Conservation (phyloP, 2,888 invertebrate species). For the Acrobasis repandana region DNA sequence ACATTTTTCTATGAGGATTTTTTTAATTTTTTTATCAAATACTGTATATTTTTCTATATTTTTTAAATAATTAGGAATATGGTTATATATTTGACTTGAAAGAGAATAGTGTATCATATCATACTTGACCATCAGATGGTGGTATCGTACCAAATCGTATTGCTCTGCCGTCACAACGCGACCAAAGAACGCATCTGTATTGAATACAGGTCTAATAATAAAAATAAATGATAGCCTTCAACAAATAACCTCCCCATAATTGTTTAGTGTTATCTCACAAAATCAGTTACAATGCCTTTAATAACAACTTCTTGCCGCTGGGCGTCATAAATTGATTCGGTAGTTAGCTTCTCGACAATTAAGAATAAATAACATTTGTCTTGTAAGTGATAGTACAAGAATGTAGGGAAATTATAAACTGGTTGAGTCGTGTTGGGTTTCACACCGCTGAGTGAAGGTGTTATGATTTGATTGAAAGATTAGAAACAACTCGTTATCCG, state of each 20-base stretch:
- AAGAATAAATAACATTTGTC: slow-evolving; percentile 23
- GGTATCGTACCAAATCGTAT: too few relatives aligned
- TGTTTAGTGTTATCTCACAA: slow-evolving; percentile 21
- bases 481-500: background rate
- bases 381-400: slow-evolving; percentile 24
- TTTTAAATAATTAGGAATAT: too few relatives aligned
- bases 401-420: slow-evolving; percentile 28
- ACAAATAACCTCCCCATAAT: background rate
- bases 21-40: too few relatives aligned
- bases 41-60: too few relatives aligned
- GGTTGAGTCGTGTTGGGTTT: slow-evolving; percentile 23
- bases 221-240: background rate
- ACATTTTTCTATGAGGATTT: too few relatives aligned
- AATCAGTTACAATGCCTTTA: slow-evolving; percentile 10
- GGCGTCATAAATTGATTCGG: slow-evolving; percentile 20
- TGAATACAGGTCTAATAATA: too few relatives aligned
- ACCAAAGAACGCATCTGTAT: too few relatives aligned
- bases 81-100: too few relatives aligned
- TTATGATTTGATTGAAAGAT: slow-evolving; percentile 10
- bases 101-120: too few relatives aligned
- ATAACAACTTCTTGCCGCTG: slow-evolving; percentile 6
- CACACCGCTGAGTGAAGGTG: background rate
- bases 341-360: slow-evolving; percentile 19
- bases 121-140: too few relatives aligned
- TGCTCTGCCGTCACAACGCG: too few relatives aligned